Percentiles rank a stretch among this genome's conserved stretches.
Conservation (phyloP, 1,140 invertebrate species). For the Dreissena rostriformis region DNA sequence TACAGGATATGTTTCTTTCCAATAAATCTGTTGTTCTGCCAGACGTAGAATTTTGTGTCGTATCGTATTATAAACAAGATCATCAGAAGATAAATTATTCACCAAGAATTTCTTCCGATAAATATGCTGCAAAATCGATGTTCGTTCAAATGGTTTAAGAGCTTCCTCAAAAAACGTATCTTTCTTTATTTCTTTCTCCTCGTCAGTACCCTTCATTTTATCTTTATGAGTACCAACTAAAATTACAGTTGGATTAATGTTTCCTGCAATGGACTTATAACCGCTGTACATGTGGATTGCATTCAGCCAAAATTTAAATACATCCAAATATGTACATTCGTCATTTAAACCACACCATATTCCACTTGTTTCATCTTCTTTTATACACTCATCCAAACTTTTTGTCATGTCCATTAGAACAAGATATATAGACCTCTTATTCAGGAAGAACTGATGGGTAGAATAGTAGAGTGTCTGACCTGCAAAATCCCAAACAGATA, state of each 20-base stretch:
- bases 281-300: neutral
- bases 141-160: slow-evolving; percentile 23
- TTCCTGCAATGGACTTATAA: too few species aligned
- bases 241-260: slow-evolving; percentile 9
- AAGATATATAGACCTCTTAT: neutral
- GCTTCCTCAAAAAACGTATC: slow-evolving; percentile 28
- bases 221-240: slow-evolving; percentile 37
- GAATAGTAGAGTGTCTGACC: neutral
- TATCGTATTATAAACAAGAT: neutral
- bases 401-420: slow-evolving; percentile 5
- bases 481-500: slow-evolving; percentile 2
- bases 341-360: neutral
- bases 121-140: slow-evolving; percentile 5
- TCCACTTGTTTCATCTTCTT: neutral
- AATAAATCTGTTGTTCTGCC: slow-evolving; percentile 14
- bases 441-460: neutral
- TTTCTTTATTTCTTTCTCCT: slow-evolving; percentile 40
- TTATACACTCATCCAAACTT: neutral
- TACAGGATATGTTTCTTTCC: slow-evolving; percentile 17
- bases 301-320: slow-evolving; percentile 5
- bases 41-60: neutral
- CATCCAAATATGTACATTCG: neutral
- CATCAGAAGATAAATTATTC: slow-evolving; percentile 7
- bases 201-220: slow-evolving; percentile 11
- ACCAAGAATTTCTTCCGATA: slow-evolving; percentile 19